Evolutionary conservation across 2,113 vertebrate genomes (phyloP).

Genomic region (Chamaetylas fuelleborni): DNA sequence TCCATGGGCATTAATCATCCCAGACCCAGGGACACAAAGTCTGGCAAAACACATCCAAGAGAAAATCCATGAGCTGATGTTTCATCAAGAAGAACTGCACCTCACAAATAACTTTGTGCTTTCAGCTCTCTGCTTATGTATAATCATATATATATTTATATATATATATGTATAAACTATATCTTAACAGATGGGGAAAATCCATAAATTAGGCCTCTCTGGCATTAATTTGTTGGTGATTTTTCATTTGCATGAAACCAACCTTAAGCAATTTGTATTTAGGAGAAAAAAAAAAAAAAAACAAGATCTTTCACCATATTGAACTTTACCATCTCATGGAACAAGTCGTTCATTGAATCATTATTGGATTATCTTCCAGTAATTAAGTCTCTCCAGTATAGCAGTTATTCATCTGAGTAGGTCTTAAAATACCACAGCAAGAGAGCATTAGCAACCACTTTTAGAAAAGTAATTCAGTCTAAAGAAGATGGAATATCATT

Average conservation of each 20-base stretch:
- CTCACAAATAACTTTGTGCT: neutral
- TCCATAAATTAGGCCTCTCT: neutral
- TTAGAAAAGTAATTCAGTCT: neutral
- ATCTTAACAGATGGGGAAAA: neutral
- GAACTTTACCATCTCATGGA: neutral
- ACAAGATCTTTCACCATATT: neutral
- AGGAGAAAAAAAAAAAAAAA: neutral
- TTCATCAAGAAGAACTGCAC: neutral
- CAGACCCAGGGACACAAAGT: neutral
- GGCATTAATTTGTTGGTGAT: neutral
- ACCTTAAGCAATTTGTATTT: neutral
- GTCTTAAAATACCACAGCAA: slow-evolving; percentile 2
- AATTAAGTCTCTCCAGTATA: neutral
- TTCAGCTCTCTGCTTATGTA: neutral
- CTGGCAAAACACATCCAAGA: neutral
- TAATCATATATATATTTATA: neutral
- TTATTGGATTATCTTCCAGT: neutral
- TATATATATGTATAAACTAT: neutral
- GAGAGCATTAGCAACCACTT: neutral
- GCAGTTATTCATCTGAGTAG: neutral
- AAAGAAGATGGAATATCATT: neutral
- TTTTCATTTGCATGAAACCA: neutral
- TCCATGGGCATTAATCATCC: neutral
- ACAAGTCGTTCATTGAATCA: neutral
- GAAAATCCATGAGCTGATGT: neutral